A percentile compares a stretch with the other conserved stretches of the same genome.
Conservation (phyloP, 2,113 vertebrate species). For the Sinocyclocheilus grahami region DNA sequence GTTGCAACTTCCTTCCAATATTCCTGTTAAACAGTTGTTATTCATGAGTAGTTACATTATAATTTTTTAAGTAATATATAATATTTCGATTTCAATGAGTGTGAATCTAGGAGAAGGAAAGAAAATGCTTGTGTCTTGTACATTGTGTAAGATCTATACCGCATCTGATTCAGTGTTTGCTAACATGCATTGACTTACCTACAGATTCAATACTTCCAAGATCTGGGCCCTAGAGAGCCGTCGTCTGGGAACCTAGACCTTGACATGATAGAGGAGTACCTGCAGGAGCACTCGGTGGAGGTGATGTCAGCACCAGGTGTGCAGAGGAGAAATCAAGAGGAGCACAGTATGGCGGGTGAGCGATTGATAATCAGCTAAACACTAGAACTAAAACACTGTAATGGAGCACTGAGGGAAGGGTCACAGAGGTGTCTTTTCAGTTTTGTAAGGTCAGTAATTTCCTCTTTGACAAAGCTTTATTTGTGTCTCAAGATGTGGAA, state of each 20-base stretch:
- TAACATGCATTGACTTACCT: not conserved
- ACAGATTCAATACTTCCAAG: slow-evolving; percentile 68
- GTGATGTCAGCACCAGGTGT: slow-evolving; percentile 60
- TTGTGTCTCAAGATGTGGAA: not conserved
- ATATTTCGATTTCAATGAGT: not conserved
- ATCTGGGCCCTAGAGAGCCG: slow-evolving; percentile 55
- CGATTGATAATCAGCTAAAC: not conserved
- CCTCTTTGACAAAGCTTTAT: slow-evolving; percentile 10
- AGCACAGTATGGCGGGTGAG: slow-evolving; percentile 69
- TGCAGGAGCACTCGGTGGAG: slow-evolving; percentile 78
- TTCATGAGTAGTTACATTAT: not conserved
- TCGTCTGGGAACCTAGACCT: slow-evolving; percentile 73
- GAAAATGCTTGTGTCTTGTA: not conserved
- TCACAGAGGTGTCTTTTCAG: not conserved
- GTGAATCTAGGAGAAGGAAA: not conserved
- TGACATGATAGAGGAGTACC: slow-evolving; percentile 80
- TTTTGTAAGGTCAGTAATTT: not conserved
- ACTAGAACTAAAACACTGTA: not conserved
- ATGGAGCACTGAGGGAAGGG: not conserved
- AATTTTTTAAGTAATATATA: not conserved
- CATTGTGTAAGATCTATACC: not conserved
- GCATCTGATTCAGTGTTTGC: not conserved
- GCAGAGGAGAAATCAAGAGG: slow-evolving; percentile 50
- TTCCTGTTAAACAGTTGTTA: not conserved
- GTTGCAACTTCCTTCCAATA: not conserved